These are phyloP conservation scores for Torymus auratus DNA, from an alignment of 2,888 invertebrate species.

Conservation along the genomic window DNA sequence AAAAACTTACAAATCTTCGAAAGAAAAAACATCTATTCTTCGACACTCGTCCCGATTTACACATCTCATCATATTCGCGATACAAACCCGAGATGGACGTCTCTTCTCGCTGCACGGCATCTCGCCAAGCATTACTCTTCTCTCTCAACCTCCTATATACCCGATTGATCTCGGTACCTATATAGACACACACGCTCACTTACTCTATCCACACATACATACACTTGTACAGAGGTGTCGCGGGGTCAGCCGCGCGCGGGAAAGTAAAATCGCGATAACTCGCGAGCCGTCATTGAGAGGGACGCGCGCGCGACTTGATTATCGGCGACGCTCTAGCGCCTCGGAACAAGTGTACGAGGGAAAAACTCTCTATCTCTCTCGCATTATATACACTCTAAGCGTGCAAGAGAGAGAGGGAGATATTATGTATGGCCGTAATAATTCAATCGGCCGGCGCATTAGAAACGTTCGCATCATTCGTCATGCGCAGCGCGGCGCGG, in stretches of 20 bases:
- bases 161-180: neutral
- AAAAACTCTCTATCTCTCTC: neutral
- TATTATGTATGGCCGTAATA: slow-evolving; percentile 56
- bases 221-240: slow-evolving; percentile 24
- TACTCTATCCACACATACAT: neutral
- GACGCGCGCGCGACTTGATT: slow-evolving; percentile 32
- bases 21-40: too few species aligned
- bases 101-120: too few species aligned
- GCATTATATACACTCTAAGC: neutral
- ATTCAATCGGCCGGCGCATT: slow-evolving; percentile 55
- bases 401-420: neutral
- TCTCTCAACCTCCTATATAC: neutral
- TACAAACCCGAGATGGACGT: neutral
- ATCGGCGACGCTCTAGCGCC: slow-evolving; percentile 13
- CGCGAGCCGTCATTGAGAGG: slow-evolving; percentile 1
- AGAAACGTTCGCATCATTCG: slow-evolving; percentile 52
- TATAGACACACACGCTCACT: neutral
- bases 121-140: too few species aligned
- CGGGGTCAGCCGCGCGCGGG: slow-evolving; percentile 37
- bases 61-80: slow-evolving; percentile 9
- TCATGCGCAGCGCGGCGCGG: slow-evolving; percentile 31
- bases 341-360: too few species aligned
- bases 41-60: neutral
- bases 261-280: slow-evolving; percentile 47
- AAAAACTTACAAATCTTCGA: too few species aligned